These are phyloP conservation scores for Helicorthomorpha holstii DNA, from an alignment of 1,140 invertebrate species.

Conservation along the genomic window DNA sequence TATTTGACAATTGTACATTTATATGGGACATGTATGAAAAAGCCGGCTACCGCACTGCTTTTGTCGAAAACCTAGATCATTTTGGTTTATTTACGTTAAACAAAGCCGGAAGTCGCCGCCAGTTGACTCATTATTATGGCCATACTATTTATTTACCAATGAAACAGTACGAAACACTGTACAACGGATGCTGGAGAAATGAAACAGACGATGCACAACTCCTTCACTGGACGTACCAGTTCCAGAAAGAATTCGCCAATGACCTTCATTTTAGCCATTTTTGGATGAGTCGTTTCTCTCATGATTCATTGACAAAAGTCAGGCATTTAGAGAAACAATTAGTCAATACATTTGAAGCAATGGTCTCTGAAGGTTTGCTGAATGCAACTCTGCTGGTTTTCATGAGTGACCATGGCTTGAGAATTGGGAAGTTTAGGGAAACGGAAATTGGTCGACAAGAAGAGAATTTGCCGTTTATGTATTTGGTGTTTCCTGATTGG, in stretches of 20 bases:
- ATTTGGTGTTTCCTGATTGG: conserved; percentile 4
- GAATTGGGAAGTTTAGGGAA: conserved; percentile 5
- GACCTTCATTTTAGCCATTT: not conserved
- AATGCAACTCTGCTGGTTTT: conserved; percentile 6
- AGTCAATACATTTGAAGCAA: not conserved
- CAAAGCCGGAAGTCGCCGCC: not conserved
- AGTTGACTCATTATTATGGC: not conserved
- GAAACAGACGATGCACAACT: not conserved
- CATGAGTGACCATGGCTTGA: conserved; percentile 10
- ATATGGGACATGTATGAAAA: not conserved
- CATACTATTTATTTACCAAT: not conserved
- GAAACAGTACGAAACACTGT: not conserved
- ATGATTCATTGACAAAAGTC: conserved; percentile 3
- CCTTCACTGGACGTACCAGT: not conserved
- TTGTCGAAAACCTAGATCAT: not conserved
- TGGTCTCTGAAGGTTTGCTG: not conserved
- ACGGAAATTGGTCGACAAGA: conserved; percentile 7
- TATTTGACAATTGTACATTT: not conserved
- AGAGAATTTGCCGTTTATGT: conserved; percentile 8
- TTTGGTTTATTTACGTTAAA: not conserved
- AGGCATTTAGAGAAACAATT: not conserved
- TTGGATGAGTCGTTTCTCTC: conserved; percentile 1
- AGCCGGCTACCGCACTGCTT: not conserved
- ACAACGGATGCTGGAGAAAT: not conserved
- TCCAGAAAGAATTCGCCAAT: not conserved